phyloP scores from a whole-genome alignment of 2,888 invertebrate species.

The Melipona beecheii region DNA sequence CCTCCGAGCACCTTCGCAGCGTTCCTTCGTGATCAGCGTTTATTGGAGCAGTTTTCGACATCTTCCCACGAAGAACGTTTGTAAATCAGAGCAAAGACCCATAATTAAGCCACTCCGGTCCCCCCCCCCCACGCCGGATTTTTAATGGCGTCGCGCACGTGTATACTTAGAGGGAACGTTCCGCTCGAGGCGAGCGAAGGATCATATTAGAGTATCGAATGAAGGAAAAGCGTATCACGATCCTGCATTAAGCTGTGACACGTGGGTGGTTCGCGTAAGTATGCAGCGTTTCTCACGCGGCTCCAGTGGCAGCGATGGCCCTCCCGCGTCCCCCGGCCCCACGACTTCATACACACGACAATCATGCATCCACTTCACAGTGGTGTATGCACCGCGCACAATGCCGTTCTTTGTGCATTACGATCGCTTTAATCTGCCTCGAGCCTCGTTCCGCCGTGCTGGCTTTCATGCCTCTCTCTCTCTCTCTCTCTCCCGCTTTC shows the following conservation, averaged over 20 bases:
- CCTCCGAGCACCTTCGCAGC: not conserved
- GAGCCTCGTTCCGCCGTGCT: slow-evolving; percentile 16
- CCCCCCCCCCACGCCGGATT: not conserved
- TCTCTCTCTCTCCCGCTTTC: not conserved
- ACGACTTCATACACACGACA: slow-evolving; percentile 51
- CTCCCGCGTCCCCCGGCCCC: slow-evolving; percentile 8
- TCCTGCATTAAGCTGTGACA: slow-evolving; percentile 73
- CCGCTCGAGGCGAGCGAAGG: not conserved
- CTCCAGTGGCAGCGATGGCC: slow-evolving; percentile 63
- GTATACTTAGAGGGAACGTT: slow-evolving; percentile 13
- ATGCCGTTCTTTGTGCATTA: slow-evolving; percentile 40
- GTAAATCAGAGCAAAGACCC: not conserved
- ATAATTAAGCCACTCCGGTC: not conserved
- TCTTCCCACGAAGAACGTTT: slow-evolving; percentile 10
- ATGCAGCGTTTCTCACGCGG: slow-evolving; percentile 71
- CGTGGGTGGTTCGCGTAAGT: slow-evolving; percentile 72
- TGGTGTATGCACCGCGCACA: slow-evolving; percentile 54
- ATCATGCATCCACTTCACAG: slow-evolving; percentile 60
- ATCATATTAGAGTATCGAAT: slow-evolving; percentile 24
- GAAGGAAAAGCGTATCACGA: slow-evolving; percentile 48
- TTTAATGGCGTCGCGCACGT: not conserved
- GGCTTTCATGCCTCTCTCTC: slow-evolving; percentile 10
- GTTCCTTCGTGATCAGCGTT: not conserved
- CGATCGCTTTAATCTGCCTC: slow-evolving; percentile 45
- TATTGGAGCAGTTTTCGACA: not conserved